Base-by-base conservation (phyloP, 2,888 invertebrate genomes). In the Vanessa cardui region DNA sequence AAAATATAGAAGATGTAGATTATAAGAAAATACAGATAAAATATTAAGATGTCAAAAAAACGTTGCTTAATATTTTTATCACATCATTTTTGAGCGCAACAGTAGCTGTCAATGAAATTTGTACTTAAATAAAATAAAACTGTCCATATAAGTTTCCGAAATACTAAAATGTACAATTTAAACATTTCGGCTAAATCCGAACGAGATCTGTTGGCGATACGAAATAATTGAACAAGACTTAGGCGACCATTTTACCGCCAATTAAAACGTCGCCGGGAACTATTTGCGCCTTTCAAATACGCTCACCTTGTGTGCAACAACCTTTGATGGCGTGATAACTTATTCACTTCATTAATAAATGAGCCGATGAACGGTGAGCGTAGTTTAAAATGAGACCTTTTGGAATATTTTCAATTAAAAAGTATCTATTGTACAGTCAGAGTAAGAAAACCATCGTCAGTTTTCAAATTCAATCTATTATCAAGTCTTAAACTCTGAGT, bases 281-380 rank as follows among this genome's bases (percentile, higher is more conserved):
- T 64, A 58, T 60, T 65, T 65, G 52, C 65, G 65, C 65, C 65
- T 65, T 65, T 65, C 65, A 45, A 65, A 65, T 56, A 56, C n/a
- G 54, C 60, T 60, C 59, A 66, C 65, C 65, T 66, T 60, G 65
- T 54, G 54, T 15, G 47, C 18, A 33, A 66, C 65, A 33, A 66
- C 65, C 61, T 56, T 66, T 52, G 65, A 66, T 66, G 60, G 60
- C 26, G 54, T 66, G 65, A 66, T 66, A 66, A 56, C 49, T 59
- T 65, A 64, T 59, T 64, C 52, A 50, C 60, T 54, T 33, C 39
- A 18, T 33, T 56, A 56, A 56, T 56, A 12, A 39, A 39, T 18
- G 54, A 31, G 9, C 54, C 26, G 31, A 50, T 50, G 50, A 6
- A 21, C 20, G 9, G 49, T 12, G 49, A 49, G 20, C 18, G 20